Evolutionary conservation across 1,140 invertebrate genomes (phyloP).

Genomic region (Drosophila cardini): DNA sequence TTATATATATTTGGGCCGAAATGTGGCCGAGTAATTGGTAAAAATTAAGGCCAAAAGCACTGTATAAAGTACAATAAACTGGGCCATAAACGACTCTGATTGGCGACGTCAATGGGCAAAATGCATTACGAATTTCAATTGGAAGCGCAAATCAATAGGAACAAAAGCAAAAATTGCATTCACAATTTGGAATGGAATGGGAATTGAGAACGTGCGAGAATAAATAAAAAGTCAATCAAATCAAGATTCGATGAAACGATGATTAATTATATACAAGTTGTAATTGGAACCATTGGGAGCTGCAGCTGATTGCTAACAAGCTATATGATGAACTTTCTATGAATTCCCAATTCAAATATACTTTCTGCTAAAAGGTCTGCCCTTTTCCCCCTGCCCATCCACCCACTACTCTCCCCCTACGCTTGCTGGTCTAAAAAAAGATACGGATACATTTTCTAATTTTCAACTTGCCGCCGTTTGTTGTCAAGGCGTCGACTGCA

Average conservation of each 20-base stretch:
- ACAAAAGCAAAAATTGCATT: background rate
- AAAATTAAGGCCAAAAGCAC: conserved; percentile 24
- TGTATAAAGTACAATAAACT: background rate
- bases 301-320: conserved; percentile 13
- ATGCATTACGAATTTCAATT: conserved; percentile 29
- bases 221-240: conserved; percentile 26
- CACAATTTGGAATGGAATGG: conserved; percentile 7
- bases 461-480: conserved; percentile 29
- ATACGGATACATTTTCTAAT: conserved; percentile 18
- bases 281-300: conserved; percentile 23
- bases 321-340: background rate
- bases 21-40: conserved; percentile 5
- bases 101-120: conserved; percentile 42
- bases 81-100: conserved; percentile 6
- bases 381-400: too few relatives aligned
- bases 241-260: conserved; percentile 12
- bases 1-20: background rate
- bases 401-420: background rate
- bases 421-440: conserved; percentile 25
- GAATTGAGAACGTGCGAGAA: conserved; percentile 46
- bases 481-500: conserved; percentile 24
- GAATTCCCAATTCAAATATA: background rate
- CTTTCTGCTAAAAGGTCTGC: background rate
- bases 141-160: background rate
- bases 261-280: conserved; percentile 15